Evolutionary conservation across 2,888 invertebrate genomes (phyloP), one percentile per base, ranked within the genome.

Genomic region (Eretmocerus hayati): DNA sequence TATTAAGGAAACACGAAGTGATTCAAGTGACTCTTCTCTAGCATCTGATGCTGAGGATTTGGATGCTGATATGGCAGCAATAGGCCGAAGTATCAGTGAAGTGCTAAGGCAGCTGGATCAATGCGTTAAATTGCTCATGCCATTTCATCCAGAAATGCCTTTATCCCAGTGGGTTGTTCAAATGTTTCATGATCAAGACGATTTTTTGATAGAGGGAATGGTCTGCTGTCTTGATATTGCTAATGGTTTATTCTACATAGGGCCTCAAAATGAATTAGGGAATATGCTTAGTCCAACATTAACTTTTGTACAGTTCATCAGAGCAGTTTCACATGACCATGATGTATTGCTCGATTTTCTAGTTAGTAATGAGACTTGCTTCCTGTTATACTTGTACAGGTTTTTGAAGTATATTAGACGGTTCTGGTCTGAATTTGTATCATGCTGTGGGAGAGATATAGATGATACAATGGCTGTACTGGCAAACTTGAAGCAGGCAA

Each of bases 361-460:
- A 56, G 88, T 91, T 15, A 90, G 89, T 65, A 91, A 90, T 62
- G 91, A 92, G 71, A 92, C 92, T 2, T 91, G 90, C 70, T 92
- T 92, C 66, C 73, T 92, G 46, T 72, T 91, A 31, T 92, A 92
- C 71, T 74, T 92, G 59, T 74, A 91, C 55, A 76, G 90, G 62
- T 86, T 90, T 67, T 75, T 92, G 47, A 91, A 92, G 64, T 90
- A 87, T 73, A 83, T 88, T 3, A 77, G 85, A 54, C 79, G 85
- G 57, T 88, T 90, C 67, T 91, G 90, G 90, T 75, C 82, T 0
- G 87, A 85, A 64, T 90, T 91, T 68, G 79, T 87, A 5, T 77
- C 80, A 41, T 86, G 87, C 51, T 90, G 90, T 65, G 83, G 83
- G 48, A 74, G 79, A 55, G 78, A 81, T 32, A 73, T 90, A 39